Conservation (phyloP, 2,888 invertebrate species). For the Drosophila mulleri region DNA sequence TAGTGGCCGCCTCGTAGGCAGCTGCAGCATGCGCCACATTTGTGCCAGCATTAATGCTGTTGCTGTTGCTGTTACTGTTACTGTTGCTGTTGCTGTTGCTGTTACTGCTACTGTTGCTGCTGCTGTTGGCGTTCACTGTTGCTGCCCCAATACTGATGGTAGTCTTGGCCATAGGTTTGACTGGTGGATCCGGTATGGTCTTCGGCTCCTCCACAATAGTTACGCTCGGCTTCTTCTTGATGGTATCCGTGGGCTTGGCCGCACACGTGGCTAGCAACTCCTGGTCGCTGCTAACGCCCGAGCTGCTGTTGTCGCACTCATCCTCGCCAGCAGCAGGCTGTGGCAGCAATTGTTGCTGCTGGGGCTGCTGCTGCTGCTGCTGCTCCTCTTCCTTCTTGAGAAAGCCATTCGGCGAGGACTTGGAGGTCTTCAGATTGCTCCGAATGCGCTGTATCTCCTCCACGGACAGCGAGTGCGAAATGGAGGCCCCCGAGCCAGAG, state of each 20-base stretch:
- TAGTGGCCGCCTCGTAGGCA: constrained; percentile 68
- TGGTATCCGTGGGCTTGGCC: constrained; percentile 86
- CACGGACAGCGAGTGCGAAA: constrained; percentile 94
- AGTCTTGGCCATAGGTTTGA: constrained; percentile 63
- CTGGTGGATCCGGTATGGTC: constrained; percentile 73
- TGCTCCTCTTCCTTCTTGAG: constrained; percentile 85
- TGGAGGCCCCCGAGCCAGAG: constrained; percentile 89
- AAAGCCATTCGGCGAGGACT: constrained; percentile 94
- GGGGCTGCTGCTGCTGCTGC: constrained; percentile 35
- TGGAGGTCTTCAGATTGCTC: constrained; percentile 93
- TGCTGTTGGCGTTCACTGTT: constrained; percentile 4
- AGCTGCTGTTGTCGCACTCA: constrained; percentile 95
- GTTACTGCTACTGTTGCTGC: constrained; percentile 15
- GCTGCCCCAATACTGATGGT: constrained; percentile 70
- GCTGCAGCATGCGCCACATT: constrained; percentile 72
- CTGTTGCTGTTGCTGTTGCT: not conserved
- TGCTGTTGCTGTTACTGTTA: constrained; percentile 18
- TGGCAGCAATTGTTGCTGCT: constrained; percentile 31
- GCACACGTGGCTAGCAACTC: constrained; percentile 86
- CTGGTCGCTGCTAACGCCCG: constrained; percentile 95
- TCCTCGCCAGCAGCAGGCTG: constrained; percentile 84
- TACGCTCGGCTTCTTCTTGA: constrained; percentile 83
- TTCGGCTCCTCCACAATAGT: constrained; percentile 82
- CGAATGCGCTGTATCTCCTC: constrained; percentile 95
- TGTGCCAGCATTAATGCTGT: constrained; percentile 42